Evolutionary conservation across 2,113 vertebrate genomes (phyloP).

Genomic region (Parus major): DNA sequence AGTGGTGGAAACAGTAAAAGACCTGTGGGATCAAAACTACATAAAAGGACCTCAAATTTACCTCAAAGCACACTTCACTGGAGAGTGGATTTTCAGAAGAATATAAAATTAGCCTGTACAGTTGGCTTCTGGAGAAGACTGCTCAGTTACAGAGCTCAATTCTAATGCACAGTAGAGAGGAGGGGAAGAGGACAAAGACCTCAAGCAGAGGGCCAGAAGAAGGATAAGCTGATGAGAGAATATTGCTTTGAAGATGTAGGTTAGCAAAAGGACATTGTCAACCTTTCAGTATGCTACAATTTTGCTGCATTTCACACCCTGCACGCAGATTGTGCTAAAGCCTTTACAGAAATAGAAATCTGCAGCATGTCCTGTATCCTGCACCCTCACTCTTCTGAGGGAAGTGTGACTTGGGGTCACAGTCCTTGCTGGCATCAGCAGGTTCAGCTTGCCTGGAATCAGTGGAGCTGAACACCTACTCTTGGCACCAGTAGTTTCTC

Average conservation of each 20-base stretch:
- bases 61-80: conserved; percentile 1
- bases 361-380: not conserved
- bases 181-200: conserved; percentile 55
- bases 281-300: conserved; percentile 6
- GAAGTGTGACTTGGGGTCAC: not conserved
- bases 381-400: not conserved
- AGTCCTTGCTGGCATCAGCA: conserved; percentile 22
- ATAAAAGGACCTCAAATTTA: conserved; percentile 39
- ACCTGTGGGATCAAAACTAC: conserved; percentile 10
- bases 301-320: not conserved
- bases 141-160: conserved; percentile 12
- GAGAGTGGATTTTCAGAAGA: conserved; percentile 39
- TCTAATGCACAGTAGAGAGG: conserved; percentile 28
- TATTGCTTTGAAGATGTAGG: conserved; percentile 40
- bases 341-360: not conserved
- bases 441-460: not conserved
- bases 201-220: conserved; percentile 58
- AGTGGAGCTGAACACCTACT: not conserved
- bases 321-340: conserved; percentile 24
- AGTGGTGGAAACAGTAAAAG: not conserved
- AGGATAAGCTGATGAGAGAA: conserved; percentile 48
- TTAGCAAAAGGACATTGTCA: conserved; percentile 48
- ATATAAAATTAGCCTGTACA: conserved; percentile 37
- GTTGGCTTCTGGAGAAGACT: conserved; percentile 36
- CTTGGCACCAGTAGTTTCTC: not conserved